Evolutionary conservation across 2,113 vertebrate species (phyloP).

Genomic region (Sceloporus tristichus): DNA sequence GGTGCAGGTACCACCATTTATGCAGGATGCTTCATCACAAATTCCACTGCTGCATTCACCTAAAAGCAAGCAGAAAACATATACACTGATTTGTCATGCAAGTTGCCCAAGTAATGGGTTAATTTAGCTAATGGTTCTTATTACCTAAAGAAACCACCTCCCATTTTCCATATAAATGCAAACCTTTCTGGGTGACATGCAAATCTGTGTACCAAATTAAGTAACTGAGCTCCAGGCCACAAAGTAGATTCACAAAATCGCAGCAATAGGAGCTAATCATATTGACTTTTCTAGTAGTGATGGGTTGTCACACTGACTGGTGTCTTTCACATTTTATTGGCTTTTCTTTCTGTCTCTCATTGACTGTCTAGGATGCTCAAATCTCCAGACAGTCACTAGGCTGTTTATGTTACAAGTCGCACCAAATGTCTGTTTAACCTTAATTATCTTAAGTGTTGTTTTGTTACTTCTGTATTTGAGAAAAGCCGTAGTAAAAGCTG

Average conservation of each 20-base stretch:
- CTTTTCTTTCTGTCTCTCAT: constrained; percentile 29
- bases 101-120: not conserved
- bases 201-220: not conserved
- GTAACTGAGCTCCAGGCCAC: not conserved
- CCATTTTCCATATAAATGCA: not conserved
- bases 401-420: constrained; percentile 41
- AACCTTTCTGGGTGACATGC: not conserved
- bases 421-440: constrained; percentile 37
- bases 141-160: not conserved
- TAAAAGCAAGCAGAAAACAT: constrained; percentile 55
- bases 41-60: constrained; percentile 92
- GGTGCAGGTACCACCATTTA: constrained; percentile 89
- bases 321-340: constrained; percentile 27
- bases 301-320: not conserved
- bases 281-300: not conserved
- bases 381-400: not conserved
- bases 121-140: not conserved
- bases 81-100: not conserved
- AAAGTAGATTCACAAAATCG: constrained; percentile 7
- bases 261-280: constrained; percentile 32
- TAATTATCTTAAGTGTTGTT: constrained; percentile 57
- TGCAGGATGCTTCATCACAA: constrained; percentile 87
- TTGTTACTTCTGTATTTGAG: constrained; percentile 38
- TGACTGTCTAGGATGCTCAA: constrained; percentile 2
- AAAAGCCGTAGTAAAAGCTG: not conserved